Conservation (phyloP, 2,888 invertebrate species). For the Drosophila hawaiiensis region DNA sequence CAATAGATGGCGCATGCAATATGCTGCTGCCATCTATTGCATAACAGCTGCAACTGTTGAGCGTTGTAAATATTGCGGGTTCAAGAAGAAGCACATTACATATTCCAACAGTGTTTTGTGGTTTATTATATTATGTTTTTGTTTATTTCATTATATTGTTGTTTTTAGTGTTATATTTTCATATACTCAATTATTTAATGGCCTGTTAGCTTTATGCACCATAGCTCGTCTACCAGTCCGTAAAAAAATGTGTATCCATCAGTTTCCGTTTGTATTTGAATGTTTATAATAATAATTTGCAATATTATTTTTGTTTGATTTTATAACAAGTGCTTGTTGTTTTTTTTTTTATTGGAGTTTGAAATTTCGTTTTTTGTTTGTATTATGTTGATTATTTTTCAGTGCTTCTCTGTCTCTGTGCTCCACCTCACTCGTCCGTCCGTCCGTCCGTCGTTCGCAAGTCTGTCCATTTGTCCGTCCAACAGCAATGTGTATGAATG, state of each 20-base stretch:
- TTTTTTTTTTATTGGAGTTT: not conserved
- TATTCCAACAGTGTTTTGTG: not conserved
- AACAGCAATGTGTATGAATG: slow-evolving; percentile 16
- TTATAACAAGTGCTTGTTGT: not conserved
- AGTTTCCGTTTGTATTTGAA: not conserved
- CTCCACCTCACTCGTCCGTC: not conserved
- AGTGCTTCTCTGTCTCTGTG: not conserved
- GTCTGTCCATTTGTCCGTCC: slow-evolving; percentile 13
- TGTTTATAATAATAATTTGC: not conserved
- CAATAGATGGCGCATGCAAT: slow-evolving; percentile 66
- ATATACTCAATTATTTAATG: not conserved
- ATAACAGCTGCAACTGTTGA: slow-evolving; percentile 43
- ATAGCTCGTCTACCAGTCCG: not conserved
- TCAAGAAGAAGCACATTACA: slow-evolving; percentile 11
- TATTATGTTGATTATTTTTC: slow-evolving; percentile 1
- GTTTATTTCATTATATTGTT: not conserved
- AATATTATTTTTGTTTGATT: not conserved
- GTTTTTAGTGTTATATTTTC: not conserved
- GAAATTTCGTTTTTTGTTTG: not conserved
- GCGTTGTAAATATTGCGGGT: slow-evolving; percentile 1
- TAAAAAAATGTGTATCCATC: not conserved
- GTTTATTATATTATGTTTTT: not conserved
- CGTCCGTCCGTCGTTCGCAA: not conserved
- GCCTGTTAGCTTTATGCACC: not conserved
- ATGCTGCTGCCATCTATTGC: slow-evolving; percentile 66